Conservation (phyloP, 2,797 vertebrate species). For the Myiothlypis chrysogaster region DNA sequence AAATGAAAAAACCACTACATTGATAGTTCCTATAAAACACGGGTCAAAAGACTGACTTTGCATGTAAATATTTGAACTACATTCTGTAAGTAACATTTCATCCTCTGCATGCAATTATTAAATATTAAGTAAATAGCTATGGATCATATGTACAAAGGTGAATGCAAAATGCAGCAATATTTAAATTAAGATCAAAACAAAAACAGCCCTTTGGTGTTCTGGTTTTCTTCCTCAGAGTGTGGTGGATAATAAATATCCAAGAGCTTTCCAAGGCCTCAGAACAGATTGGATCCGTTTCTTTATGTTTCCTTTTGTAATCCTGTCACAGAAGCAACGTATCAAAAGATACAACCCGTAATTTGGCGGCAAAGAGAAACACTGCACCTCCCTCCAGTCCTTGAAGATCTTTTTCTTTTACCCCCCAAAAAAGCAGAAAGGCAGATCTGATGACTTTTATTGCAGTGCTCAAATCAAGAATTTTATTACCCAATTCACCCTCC, state of each 20-base stretch:
- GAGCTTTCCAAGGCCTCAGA: slow-evolving; percentile 11
- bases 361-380: slow-evolving; percentile 4
- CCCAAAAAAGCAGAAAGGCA: neutral
- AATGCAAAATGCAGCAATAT: slow-evolving; percentile 56
- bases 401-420: neutral
- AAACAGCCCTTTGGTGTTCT: neutral
- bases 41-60: slow-evolving; percentile 45
- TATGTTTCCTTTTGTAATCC: slow-evolving; percentile 43
- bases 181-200: slow-evolving; percentile 64
- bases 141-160: slow-evolving; percentile 60
- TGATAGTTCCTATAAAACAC: slow-evolving; percentile 50
- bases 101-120: slow-evolving; percentile 42
- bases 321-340: slow-evolving; percentile 23
- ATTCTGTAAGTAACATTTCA: slow-evolving; percentile 56
- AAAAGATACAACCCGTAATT: slow-evolving; percentile 51
- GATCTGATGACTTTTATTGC: neutral
- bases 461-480: slow-evolving; percentile 18
- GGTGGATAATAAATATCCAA: slow-evolving; percentile 31
- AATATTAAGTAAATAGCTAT: slow-evolving; percentile 68
- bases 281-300: slow-evolving; percentile 54
- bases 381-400: slow-evolving; percentile 49
- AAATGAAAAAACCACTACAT: neutral
- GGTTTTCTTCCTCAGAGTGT: neutral
- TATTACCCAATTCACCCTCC: neutral
- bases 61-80: slow-evolving; percentile 66